Evolutionary conservation across 2,797 vertebrate species (phyloP).

Genomic region (Numenius phaeopus): DNA sequence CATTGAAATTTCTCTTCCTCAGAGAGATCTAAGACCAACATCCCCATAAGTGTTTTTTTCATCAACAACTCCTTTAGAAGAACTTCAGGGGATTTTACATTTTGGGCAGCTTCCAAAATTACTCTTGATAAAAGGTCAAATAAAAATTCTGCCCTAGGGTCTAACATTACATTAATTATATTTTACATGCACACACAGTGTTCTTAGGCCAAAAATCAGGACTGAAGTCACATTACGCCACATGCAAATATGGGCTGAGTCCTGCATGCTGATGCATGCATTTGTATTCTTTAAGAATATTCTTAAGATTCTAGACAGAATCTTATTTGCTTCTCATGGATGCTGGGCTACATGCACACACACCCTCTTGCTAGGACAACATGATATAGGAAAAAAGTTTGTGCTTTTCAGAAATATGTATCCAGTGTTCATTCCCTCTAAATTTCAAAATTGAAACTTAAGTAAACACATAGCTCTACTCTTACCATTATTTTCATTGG

Average conservation of each 20-base stretch:
- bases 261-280: neutral
- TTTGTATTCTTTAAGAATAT: conserved; percentile 3
- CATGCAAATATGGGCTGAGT: neutral
- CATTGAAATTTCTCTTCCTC: conserved; percentile 32
- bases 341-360: neutral
- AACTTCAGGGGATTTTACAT: conserved; percentile 61
- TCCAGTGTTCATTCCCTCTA: neutral
- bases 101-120: conserved; percentile 50
- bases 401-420: neutral
- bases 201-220: conserved; percentile 51
- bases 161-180: conserved; percentile 60
- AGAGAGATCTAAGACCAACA: conserved; percentile 1
- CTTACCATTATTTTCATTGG: neutral
- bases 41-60: conserved; percentile 26
- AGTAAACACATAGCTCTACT: neutral
- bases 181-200: conserved; percentile 47
- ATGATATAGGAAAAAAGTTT: neutral
- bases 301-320: neutral
- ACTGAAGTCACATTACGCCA: conserved; percentile 27
- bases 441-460: neutral
- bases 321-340: neutral
- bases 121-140: conserved; percentile 63
- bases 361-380: neutral
- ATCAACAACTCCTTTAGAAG: conserved; percentile 53
- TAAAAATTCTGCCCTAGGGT: conserved; percentile 44